phyloP scores from a whole-genome alignment of 1,140 invertebrate genomes.

The Listronotus oregonensis region DNA sequence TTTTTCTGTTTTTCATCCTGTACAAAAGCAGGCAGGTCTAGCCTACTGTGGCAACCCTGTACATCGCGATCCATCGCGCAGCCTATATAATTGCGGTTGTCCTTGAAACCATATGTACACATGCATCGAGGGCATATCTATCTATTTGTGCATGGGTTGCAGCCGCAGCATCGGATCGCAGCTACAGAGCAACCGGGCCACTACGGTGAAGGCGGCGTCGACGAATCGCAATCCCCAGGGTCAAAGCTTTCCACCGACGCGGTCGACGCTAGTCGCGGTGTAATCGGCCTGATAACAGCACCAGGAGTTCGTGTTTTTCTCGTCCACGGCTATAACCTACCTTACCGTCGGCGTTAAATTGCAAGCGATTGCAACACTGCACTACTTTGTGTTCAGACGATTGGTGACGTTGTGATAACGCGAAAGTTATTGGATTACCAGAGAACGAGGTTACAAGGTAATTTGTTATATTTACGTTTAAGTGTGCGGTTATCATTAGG shows the following conservation, averaged over 20 bases:
- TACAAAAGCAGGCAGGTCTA: background rate
- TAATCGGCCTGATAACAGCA: slow-evolving; percentile 13
- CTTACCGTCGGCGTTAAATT: slow-evolving; percentile 12
- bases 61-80: slow-evolving; percentile 28
- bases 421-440: slow-evolving; percentile 36
- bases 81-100: slow-evolving; percentile 47
- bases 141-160: slow-evolving; percentile 41
- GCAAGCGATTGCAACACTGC: slow-evolving; percentile 31
- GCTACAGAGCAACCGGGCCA: slow-evolving; percentile 9
- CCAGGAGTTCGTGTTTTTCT: slow-evolving; percentile 7
- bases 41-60: slow-evolving; percentile 9
- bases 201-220: slow-evolving; percentile 30
- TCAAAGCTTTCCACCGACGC: slow-evolving; percentile 22
- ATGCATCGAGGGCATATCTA: slow-evolving; percentile 45
- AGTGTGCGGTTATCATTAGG: background rate
- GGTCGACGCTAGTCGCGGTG: slow-evolving; percentile 6
- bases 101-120: slow-evolving; percentile 48
- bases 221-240: slow-evolving; percentile 14
- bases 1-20: too few species aligned
- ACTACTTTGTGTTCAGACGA: slow-evolving; percentile 8
- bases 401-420: slow-evolving; percentile 34
- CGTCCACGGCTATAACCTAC: slow-evolving; percentile 16
- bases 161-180: slow-evolving; percentile 20
- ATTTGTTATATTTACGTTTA: slow-evolving; percentile 32
- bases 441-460: slow-evolving; percentile 35